These are phyloP conservation scores for Phalloptychus januarius DNA, from an alignment of 2,797 vertebrate species.

Conservation along the genomic window DNA sequence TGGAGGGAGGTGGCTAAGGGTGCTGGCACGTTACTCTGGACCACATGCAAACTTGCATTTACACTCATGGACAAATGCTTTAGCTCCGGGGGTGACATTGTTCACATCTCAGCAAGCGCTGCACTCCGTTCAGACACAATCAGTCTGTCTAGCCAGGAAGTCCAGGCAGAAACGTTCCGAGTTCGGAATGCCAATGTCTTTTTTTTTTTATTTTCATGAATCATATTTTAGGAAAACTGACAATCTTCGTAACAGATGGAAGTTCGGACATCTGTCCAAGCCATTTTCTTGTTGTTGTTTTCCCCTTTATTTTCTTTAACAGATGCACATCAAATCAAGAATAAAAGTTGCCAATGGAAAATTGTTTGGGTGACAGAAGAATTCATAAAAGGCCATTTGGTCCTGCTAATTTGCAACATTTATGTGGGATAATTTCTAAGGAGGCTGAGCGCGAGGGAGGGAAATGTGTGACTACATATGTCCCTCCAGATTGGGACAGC, in stretches of 20 bases:
- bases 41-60: constrained; percentile 35
- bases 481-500: constrained; percentile 73
- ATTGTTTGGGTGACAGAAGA: constrained; percentile 67
- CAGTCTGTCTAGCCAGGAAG: constrained; percentile 40
- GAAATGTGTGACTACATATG: constrained; percentile 62
- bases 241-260: not conserved
- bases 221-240: not conserved
- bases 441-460: constrained; percentile 35
- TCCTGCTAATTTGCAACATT: constrained; percentile 69
- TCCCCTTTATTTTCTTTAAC: constrained; percentile 63
- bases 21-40: constrained; percentile 66
- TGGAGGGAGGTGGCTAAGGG: constrained; percentile 76
- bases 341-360: constrained; percentile 63
- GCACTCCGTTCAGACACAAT: constrained; percentile 54
- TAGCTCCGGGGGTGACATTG: constrained; percentile 72
- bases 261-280: constrained; percentile 43
- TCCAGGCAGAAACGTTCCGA: constrained; percentile 32
- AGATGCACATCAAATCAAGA: constrained; percentile 70
- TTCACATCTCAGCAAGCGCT: constrained; percentile 33
- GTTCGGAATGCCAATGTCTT: constrained; percentile 26
- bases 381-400: constrained; percentile 79
- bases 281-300: constrained; percentile 49
- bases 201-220: not conserved
- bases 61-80: constrained; percentile 50
- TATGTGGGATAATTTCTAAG: constrained; percentile 76